A percentile compares a stretch with the other conserved stretches of the same genome.
phyloP scores from a whole-genome alignment of 2,888 invertebrate species.

The Meteorus cinctellus region DNA sequence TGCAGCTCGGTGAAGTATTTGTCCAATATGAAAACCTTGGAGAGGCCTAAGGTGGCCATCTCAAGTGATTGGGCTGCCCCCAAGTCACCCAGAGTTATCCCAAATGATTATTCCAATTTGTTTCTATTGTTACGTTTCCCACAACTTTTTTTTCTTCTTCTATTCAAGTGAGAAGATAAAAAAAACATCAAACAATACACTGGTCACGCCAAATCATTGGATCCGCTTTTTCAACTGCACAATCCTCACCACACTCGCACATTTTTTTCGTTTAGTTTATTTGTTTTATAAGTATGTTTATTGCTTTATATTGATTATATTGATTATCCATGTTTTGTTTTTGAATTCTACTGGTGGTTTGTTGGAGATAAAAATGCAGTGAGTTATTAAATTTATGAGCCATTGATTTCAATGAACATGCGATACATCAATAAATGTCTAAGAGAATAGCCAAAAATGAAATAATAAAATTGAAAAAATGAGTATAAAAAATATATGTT shows the following conservation, averaged over 20 bases:
- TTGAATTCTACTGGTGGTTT: slow-evolving; percentile 11
- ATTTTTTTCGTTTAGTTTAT: slow-evolving; percentile 53
- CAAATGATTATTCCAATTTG: slow-evolving; percentile 1
- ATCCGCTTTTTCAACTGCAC: slow-evolving; percentile 53
- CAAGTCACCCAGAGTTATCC: slow-evolving; percentile 57
- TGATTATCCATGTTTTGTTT: neutral
- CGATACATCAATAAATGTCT: neutral
- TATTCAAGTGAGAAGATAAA: neutral
- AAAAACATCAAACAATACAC: neutral
- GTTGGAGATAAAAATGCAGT: slow-evolving; percentile 16
- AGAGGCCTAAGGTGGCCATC: slow-evolving; percentile 97
- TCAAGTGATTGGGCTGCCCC: slow-evolving; percentile 62
- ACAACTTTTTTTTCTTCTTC: neutral
- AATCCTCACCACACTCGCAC: slow-evolving; percentile 68
- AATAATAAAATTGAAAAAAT: neutral
- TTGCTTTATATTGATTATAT: neutral
- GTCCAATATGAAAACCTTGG: slow-evolving; percentile 98
- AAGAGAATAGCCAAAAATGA: neutral
- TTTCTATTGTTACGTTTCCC: neutral
- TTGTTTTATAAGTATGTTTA: neutral
- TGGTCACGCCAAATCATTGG: slow-evolving; percentile 1
- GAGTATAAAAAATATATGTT: slow-evolving; percentile 26
- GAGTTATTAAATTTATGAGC: neutral
- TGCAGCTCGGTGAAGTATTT: slow-evolving; percentile 97
- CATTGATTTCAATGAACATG: slow-evolving; percentile 6